Conservation (phyloP, 2,888 invertebrate genomes). For the Drosophila acutilabella region DNA sequence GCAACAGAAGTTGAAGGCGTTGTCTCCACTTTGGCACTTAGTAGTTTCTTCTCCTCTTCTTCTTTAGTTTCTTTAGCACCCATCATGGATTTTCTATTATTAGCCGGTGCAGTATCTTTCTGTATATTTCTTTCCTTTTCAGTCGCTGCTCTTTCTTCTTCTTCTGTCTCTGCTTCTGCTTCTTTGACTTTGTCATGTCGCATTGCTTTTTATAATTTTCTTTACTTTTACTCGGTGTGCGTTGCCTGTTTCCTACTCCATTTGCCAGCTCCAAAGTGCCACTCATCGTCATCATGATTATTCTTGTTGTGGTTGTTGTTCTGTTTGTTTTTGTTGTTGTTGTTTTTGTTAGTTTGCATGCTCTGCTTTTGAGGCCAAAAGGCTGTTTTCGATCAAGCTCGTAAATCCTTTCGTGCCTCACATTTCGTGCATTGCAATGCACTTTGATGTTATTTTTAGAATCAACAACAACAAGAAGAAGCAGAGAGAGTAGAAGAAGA, state of each 20-base stretch:
- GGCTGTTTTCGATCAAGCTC: constrained; percentile 74
- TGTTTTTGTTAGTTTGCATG: constrained; percentile 51
- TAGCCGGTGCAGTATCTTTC: constrained; percentile 58
- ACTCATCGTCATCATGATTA: constrained; percentile 58
- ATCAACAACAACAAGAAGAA: constrained; percentile 1
- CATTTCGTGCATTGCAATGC: constrained; percentile 55
- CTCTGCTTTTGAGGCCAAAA: constrained; percentile 51
- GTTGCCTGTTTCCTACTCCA: constrained; percentile 45
- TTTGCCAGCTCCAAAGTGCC: constrained; percentile 57
- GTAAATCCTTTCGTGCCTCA: constrained; percentile 75
- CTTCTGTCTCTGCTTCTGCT: constrained; percentile 9
- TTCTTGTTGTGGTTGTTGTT: constrained; percentile 27
- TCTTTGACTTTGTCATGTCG: constrained; percentile 13
- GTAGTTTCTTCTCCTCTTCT: constrained; percentile 15
- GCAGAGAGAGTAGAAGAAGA: too few species aligned
- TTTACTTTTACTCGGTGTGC: constrained; percentile 53
- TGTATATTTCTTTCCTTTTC: neutral
- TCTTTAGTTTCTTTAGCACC: neutral
- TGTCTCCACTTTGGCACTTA: constrained; percentile 47
- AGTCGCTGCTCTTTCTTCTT: constrained; percentile 9
- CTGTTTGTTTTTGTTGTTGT: constrained; percentile 14
- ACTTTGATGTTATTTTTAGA: constrained; percentile 72
- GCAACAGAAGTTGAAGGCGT: constrained; percentile 39
- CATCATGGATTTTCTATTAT: constrained; percentile 60
- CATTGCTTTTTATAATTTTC: constrained; percentile 60